Conservation (phyloP, 2,888 invertebrate genomes). For the Aromia moschata region DNA sequence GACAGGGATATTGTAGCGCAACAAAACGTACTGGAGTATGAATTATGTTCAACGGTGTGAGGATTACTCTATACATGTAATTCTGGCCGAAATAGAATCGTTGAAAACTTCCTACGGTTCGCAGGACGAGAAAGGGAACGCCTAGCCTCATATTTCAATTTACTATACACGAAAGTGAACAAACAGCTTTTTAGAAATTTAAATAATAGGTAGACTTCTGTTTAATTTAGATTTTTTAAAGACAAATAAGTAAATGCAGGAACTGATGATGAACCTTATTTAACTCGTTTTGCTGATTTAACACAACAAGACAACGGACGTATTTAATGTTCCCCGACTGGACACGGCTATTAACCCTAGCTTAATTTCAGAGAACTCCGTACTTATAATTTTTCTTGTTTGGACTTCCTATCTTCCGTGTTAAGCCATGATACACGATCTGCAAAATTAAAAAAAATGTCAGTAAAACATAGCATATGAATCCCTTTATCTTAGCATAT, state of each 20-base stretch:
- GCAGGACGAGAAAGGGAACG: not conserved
- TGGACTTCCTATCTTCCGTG: constrained; percentile 40
- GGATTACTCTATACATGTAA: not conserved
- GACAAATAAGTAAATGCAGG: too few species aligned
- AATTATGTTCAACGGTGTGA: not conserved
- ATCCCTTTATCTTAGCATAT: too few species aligned
- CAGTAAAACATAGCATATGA: not conserved
- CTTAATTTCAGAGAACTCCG: not conserved
- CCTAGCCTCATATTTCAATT: not conserved
- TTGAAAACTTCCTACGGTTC: not conserved
- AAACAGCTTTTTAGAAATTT: not conserved
- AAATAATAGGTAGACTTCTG: too few species aligned
- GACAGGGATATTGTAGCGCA: not conserved
- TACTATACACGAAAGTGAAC: not conserved
- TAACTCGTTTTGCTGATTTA: constrained; percentile 1
- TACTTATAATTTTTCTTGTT: constrained; percentile 29
- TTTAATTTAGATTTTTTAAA: too few species aligned
- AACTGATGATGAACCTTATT: too few species aligned
- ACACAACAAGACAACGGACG: constrained; percentile 9
- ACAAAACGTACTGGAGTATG: constrained; percentile 3
- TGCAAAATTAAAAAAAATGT: constrained; percentile 32
- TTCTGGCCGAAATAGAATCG: not conserved
- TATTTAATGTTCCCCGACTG: not conserved
- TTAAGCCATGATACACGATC: constrained; percentile 48
- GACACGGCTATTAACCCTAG: not conserved